Percentiles rank a stretch among this genome's conserved stretches.
These are phyloP conservation scores for Aphelocoma coerulescens DNA, from an alignment of 2,113 vertebrate species.

Conservation along the genomic window DNA sequence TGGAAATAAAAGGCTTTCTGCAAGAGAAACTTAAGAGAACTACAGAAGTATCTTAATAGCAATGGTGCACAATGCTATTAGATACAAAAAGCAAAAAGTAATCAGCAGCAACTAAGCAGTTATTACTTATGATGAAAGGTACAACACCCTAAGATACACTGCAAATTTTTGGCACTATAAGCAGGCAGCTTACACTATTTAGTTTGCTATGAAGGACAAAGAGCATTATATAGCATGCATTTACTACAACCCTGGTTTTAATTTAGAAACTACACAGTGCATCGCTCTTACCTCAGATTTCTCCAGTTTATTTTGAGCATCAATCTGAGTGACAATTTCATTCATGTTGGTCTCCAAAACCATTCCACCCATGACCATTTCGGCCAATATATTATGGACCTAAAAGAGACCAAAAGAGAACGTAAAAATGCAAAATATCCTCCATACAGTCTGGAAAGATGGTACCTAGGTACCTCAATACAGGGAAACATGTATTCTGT, in stretches of 20 bases:
- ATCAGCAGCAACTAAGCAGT: not conserved
- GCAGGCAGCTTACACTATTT: not conserved
- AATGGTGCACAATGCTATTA: not conserved
- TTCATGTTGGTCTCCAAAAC: constrained; percentile 99
- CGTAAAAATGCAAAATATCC: not conserved
- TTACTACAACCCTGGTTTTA: constrained; percentile 66
- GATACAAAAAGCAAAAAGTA: not conserved
- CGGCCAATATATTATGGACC: constrained; percentile 98
- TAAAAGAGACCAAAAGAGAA: constrained; percentile 49
- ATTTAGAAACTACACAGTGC: not conserved
- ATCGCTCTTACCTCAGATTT: constrained; percentile 92
- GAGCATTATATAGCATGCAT: not conserved
- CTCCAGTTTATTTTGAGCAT: constrained; percentile 97
- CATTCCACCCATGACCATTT: constrained; percentile 99
- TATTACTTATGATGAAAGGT: not conserved
- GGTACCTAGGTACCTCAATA: not conserved
- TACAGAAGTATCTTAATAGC: not conserved
- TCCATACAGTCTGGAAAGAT: not conserved
- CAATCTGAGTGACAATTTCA: constrained; percentile 97
- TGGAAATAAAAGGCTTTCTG: constrained; percentile 10
- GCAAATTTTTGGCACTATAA: not conserved
- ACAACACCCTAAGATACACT: not conserved
- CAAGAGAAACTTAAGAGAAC: not conserved
- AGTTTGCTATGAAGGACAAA: constrained; percentile 19
- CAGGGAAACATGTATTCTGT: not conserved